Conservation (phyloP, 1,140 invertebrate genomes). For the Physella acuta region DNA sequence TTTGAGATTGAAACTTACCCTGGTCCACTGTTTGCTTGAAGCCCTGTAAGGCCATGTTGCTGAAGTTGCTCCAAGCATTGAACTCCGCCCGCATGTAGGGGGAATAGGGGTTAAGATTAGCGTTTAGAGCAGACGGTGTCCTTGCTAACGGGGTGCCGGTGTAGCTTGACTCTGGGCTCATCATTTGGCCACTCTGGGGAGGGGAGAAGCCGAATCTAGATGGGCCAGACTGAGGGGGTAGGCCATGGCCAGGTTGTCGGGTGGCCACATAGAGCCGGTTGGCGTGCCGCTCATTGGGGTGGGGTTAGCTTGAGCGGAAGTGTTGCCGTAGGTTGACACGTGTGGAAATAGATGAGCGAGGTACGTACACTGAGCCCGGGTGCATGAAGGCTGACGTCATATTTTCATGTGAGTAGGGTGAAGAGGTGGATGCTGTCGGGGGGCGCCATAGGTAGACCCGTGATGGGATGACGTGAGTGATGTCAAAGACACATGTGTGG, state of each 20-base stretch:
- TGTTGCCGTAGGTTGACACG: conserved; percentile 14
- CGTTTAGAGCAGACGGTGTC: not conserved
- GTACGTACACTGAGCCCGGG: conserved; percentile 14
- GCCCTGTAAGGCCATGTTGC: conserved; percentile 27
- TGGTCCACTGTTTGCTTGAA: conserved; percentile 24
- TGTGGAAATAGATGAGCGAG: conserved; percentile 2
- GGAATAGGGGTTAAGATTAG: not conserved
- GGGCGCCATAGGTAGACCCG: conserved; percentile 7
- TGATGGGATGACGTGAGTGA: not conserved
- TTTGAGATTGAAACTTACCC: conserved; percentile 19
- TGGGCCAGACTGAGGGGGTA: conserved; percentile 2
- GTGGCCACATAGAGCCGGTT: conserved; percentile 23
- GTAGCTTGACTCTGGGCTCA: not conserved
- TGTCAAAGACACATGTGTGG: conserved; percentile 4
- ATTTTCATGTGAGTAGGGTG: conserved; percentile 11
- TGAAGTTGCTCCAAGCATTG: conserved; percentile 27
- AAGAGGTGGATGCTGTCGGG: conserved; percentile 6
- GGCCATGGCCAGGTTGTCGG: conserved; percentile 11
- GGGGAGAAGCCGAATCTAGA: conserved; percentile 17
- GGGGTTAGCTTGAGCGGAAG: not conserved
- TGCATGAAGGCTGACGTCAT: conserved; percentile 16
- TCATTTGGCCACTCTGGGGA: conserved; percentile 12
- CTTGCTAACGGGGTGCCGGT: not conserved
- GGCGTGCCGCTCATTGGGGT: conserved; percentile 12
- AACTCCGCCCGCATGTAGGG: conserved; percentile 25